Percentiles rank a stretch among this genome's conserved stretches.
These are phyloP conservation scores for Neoarius graeffei DNA, from an alignment of 2,113 vertebrate species.

Conservation along the genomic window DNA sequence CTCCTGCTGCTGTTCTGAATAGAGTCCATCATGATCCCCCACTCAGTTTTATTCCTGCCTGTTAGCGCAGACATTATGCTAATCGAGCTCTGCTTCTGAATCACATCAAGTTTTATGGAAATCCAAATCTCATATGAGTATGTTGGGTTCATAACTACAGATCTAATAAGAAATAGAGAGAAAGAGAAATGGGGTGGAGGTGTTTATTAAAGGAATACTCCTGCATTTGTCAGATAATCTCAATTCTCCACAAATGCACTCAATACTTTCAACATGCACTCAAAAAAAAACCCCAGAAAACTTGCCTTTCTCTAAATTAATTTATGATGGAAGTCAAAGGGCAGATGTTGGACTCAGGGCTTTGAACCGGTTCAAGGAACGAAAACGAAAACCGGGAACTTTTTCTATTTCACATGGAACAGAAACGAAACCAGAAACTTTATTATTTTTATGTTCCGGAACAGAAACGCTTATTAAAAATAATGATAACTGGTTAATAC, in stretches of 20 bases:
- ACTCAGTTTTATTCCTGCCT: slow-evolving; percentile 35
- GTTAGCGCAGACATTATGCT: slow-evolving; percentile 47
- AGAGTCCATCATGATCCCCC: slow-evolving; percentile 13
- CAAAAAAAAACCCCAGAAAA: background rate
- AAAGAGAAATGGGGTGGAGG: background rate
- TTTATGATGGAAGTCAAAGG: background rate
- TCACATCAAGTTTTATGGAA: background rate
- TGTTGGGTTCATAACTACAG: background rate
- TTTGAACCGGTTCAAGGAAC: too few species aligned
- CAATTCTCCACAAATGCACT: background rate
- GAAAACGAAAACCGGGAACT: too few species aligned
- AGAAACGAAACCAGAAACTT: too few species aligned
- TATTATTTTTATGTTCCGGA: too few species aligned
- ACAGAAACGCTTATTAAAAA: too few species aligned
- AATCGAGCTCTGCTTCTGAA: slow-evolving; percentile 34
- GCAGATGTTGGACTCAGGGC: background rate
- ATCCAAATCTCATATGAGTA: background rate
- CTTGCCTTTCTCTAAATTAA: background rate
- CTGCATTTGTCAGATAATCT: background rate
- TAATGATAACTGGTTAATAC: too few species aligned
- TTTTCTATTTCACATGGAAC: too few species aligned
- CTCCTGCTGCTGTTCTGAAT: slow-evolving; percentile 47
- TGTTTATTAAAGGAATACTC: background rate
- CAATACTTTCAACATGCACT: background rate
- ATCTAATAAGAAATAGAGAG: background rate